These are phyloP conservation scores for Clarias gariepinus DNA, from an alignment of 2,113 vertebrate species.

Conservation along the genomic window DNA sequence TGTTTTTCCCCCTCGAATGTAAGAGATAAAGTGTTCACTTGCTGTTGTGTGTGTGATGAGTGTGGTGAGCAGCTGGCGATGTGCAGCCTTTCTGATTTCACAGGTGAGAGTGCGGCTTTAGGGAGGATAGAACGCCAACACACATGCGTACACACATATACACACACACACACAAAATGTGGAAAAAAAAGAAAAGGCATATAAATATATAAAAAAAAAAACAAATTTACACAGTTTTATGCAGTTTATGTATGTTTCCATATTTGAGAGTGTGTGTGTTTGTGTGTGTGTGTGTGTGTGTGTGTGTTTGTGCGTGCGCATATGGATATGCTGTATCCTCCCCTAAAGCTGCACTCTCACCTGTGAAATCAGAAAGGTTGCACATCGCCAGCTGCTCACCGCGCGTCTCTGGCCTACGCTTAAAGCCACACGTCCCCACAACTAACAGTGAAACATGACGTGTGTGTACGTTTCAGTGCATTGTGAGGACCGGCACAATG, in stretches of 20 bases:
- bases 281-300: slow-evolving; percentile 6
- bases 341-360: slow-evolving; percentile 39
- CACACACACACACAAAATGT: background rate
- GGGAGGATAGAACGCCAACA: slow-evolving; percentile 10
- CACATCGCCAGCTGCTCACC: slow-evolving; percentile 53
- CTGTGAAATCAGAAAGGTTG: slow-evolving; percentile 54
- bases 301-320: background rate
- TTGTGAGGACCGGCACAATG: background rate
- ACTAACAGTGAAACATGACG: background rate
- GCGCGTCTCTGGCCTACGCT: background rate
- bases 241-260: no score
- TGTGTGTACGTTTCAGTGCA: background rate
- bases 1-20: background rate
- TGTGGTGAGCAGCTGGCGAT: slow-evolving; percentile 52
- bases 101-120: slow-evolving; percentile 44
- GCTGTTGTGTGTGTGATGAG: background rate
- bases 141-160: background rate
- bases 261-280: background rate
- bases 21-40: slow-evolving; percentile 1
- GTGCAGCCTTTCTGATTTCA: slow-evolving; percentile 52
- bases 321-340: background rate
- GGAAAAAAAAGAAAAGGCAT: no score
- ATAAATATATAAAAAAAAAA: no score
- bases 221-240: no score
- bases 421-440: background rate